Conservation (phyloP, 1,140 invertebrate genomes). For the Dysdera silvatica region DNA sequence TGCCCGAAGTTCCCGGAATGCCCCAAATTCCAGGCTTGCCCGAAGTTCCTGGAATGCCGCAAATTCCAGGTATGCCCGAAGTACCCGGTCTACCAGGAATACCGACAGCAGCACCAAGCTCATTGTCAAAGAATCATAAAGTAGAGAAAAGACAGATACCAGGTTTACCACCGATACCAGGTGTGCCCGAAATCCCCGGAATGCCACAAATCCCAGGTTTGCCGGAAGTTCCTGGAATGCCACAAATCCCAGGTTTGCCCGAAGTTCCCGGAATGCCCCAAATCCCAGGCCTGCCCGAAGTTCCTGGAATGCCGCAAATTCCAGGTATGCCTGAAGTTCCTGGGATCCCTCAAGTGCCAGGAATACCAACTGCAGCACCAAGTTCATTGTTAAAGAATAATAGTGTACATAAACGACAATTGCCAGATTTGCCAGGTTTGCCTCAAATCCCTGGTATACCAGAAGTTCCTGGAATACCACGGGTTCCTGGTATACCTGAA, state of each 20-base stretch:
- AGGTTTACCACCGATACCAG: background rate
- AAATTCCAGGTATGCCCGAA: conserved; percentile 6
- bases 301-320: background rate
- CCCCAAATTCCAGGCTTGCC: conserved; percentile 6
- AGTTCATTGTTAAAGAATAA: background rate
- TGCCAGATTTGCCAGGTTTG: background rate
- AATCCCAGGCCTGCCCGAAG: conserved; percentile 3
- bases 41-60: conserved; percentile 5
- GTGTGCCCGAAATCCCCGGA: background rate
- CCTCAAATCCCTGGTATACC: background rate
- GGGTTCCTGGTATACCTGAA: background rate
- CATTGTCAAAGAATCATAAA: too few relatives aligned
- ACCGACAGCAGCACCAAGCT: background rate
- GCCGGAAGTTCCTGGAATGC: conserved; percentile 2
- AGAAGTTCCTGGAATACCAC: background rate
- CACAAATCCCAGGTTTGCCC: conserved; percentile 13
- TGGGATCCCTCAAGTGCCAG: background rate
- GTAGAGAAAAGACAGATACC: background rate
- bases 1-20: background rate
- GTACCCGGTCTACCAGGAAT: conserved; percentile 8
- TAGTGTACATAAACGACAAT: background rate
- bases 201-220: conserved; percentile 1
- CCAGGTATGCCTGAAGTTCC: background rate
- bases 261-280: conserved; percentile 5
- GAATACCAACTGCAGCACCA: too few relatives aligned